Conservation (phyloP, 2,113 vertebrate species). For the Perca fluviatilis region DNA sequence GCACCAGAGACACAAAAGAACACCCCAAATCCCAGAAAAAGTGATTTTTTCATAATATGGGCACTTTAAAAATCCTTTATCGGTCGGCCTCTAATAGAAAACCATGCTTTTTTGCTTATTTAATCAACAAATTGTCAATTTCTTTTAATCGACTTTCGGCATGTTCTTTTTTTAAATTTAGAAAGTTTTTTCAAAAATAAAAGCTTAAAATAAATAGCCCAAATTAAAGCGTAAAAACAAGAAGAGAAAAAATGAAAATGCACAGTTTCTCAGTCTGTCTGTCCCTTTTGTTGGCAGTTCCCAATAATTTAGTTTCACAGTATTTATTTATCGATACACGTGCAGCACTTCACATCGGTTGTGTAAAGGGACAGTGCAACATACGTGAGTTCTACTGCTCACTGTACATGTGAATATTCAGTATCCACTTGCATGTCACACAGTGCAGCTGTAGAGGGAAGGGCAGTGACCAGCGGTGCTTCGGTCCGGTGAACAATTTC, state of each 20-base stretch:
- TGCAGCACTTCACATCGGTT: background rate
- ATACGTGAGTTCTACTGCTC: background rate
- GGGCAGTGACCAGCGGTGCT: slow-evolving; percentile 15
- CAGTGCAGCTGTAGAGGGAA: background rate
- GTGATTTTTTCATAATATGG: too few species aligned
- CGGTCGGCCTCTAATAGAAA: too few species aligned
- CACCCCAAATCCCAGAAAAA: too few species aligned
- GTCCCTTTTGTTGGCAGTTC: background rate
- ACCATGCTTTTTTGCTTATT: too few species aligned
- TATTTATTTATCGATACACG: background rate
- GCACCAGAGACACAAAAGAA: too few species aligned
- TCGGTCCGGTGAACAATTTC: slow-evolving; percentile 37
- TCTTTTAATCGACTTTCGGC: too few species aligned
- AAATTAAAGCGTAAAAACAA: background rate
- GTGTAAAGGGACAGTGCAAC: background rate
- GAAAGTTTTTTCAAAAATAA: background rate
- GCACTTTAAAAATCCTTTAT: too few species aligned
- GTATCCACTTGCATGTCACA: background rate
- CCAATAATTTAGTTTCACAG: background rate
- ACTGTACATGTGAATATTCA: background rate
- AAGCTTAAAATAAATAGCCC: background rate
- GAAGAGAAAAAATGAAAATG: background rate
- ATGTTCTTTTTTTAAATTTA: too few species aligned
- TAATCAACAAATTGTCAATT: too few species aligned
- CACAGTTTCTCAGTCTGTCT: background rate